Base-by-base conservation (phyloP, 2,888 invertebrate genomes). In the Campoletis raptor region DNA sequence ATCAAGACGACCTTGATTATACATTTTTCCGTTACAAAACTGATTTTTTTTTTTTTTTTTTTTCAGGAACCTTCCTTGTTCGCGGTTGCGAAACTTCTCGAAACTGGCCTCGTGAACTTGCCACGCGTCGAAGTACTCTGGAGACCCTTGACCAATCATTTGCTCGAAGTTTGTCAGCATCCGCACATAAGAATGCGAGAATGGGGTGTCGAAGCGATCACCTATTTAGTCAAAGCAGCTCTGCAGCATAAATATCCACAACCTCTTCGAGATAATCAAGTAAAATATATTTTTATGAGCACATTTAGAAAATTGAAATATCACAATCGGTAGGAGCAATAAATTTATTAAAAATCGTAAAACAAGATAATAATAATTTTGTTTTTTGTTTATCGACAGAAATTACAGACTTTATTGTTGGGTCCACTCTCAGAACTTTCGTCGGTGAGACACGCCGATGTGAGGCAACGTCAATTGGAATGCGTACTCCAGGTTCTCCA, bases 161-260 rank as follows among this genome's bases (percentile, higher is more conserved):
- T 99, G n/a, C 94, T 99, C 69, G 99, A 99, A 95, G 98, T 99
- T 85, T 99, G 99, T 92, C 98, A 98, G 93, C 99, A 99, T 95
- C 98, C 99, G 0, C 98, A 98, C 92, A 98, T 98, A 89, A 95
- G 98, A 88, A 98, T 99, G 98, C 95, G 99, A 54, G 99, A 99
- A 94, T 99, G 99, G 99, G 99, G 99, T 0, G 99, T 99, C 0
- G 99, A 99, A 94, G 99, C 99, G 0, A 97, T 99, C 79, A 99
- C 99, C 0, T 98, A 98, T 93, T 95, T 99, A 70, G 98, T 99
- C 0, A 98, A 98, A 94, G 97, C 98, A 0, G 98, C 99, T 2
- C 96, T 99, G 89, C 97, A 97, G 89, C 97, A 97, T 93, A 98
- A 98, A 93, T 98, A 98, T 93, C 96, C 96, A 15, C 96, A 97